Evolutionary conservation across 2,797 vertebrate genomes (phyloP), one percentile per base, ranked within the genome.

Genomic region (Gambelia wislizenii): DNA sequence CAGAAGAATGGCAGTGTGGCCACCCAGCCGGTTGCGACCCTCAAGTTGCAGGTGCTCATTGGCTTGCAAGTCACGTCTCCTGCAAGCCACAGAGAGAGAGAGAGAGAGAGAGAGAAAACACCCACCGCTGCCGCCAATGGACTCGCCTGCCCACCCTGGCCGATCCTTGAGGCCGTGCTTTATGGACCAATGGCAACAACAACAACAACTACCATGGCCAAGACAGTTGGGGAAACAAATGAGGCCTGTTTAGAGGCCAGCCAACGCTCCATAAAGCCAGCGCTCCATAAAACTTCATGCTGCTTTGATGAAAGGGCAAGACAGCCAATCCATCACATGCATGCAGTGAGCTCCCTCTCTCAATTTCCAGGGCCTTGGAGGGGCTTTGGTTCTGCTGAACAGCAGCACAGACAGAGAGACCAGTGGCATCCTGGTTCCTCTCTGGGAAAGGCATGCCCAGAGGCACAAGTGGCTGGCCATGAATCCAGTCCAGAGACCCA

Each of bases 261-360:
- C 54, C n/a, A 42, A 0, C 0, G 10, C 0, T 78, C 89, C 12
- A 0, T 30, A 56, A 72, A 59, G 75, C 2, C 83, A 79, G 89
- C 49, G 80, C 77, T 88, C 36, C 54, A 91, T 44, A 88, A 90
- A 91, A 72, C 49, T 47, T 78, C 89, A 74, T 0, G 0, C 59
- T 84, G 87, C 89, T 90, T 4, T 2, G 83, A 59, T 0, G 86
- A 89, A 87, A 90, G 92, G 92, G n/a, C 56, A 2, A 79, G 81
- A 82, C 0, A 2, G 5, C 0, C 20, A 4, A 49, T 36, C 64
- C 3, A 33, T 67, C 64, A 33, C 64, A 2, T 30, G 56, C 69
- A 6, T 4, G 8, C n/a, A n/a, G n/a, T n/a, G n/a, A n/a, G n/a
- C 12, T 36, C 52, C 56, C 4, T 61, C 85, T 12, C 2, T 74